Conservation (phyloP, 1,140 invertebrate species). For the Thalassaphorura encarpata region DNA sequence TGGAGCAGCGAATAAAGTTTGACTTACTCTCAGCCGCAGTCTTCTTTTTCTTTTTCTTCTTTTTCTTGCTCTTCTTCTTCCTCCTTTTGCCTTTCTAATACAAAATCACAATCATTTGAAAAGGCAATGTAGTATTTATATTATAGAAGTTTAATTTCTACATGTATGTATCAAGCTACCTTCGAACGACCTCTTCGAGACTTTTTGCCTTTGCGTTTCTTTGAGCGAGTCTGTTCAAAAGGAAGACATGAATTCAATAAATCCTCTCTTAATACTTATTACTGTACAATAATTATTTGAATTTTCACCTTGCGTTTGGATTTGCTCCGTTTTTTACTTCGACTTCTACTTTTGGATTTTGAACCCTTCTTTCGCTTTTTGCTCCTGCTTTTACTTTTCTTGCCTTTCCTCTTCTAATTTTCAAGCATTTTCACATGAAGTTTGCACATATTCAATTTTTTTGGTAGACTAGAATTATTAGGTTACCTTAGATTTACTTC, state of each 20-base stretch:
- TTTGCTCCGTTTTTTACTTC: not conserved
- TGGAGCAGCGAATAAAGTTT: not conserved
- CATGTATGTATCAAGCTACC: too few species aligned
- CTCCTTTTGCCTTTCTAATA: conserved; percentile 17
- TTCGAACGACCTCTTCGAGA: not conserved
- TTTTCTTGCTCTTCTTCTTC: conserved; percentile 17
- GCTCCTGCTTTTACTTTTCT: not conserved
- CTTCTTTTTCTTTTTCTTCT: conserved; percentile 15
- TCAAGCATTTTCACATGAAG: not conserved
- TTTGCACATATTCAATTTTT: not conserved
- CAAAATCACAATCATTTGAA: too few species aligned
- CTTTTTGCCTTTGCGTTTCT: not conserved
- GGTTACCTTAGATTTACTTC: not conserved
- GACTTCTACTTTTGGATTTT: not conserved
- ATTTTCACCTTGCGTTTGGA: not conserved
- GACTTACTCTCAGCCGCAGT: conserved; percentile 21
- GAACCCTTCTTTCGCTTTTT: not conserved
- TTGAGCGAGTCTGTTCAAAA: not conserved
- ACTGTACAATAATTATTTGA: too few species aligned
- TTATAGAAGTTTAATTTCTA: too few species aligned
- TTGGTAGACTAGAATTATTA: not conserved
- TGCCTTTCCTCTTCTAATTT: not conserved
- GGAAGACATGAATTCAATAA: too few species aligned
- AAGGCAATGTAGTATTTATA: too few species aligned
- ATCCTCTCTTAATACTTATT: too few species aligned